Base-by-base conservation (phyloP, 2,888 invertebrate genomes). In the Xylota segnis region DNA sequence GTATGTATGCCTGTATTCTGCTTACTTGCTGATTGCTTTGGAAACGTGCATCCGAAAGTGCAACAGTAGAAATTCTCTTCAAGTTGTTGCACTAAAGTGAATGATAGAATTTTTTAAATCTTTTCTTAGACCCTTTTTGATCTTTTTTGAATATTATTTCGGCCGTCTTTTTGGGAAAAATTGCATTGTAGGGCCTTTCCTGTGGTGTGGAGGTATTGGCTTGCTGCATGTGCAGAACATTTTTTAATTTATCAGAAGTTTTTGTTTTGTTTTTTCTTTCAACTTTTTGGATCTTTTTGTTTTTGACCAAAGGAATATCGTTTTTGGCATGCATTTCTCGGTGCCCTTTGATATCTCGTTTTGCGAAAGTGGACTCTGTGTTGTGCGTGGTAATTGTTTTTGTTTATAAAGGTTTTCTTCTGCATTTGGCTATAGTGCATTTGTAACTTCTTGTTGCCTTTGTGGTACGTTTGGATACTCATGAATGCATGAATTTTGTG, bases 401-500 rank as follows among this genome's bases (percentile, higher is more conserved):
- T 84, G 70, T 81, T 84, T 81, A 61, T 74, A 74, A 68, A 78
- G 43, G 72, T 68, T 70, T 65, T 47, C 43, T 71, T 58, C 68
- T 68, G 43, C 47, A 81, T 81, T 84, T 84, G 84, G 81, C 56
- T 75, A 76, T 59, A 84, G 81, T 76, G 74, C 81, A 79, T 79
- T 76, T 71, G 66, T 77, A 27, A 34, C 43, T 76, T 77, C 58
- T 59, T 71, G 43, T 68, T 75, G 68, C 37, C 54, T 56, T 43
- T 43, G 47, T 47, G 71, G 43, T 43, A 45, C 43, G 63, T 66
- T 71, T 65, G 74, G 45, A 47, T 76, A 76, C 79, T 79, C 81
- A 84, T 84, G 81, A 71, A 71, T 65, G 70, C 77, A 77, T 77
- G 70, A n/a, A 78, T 78, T 78, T 71, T 61, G 32, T 18, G 29